These are phyloP conservation scores for Phaethornis superciliosus DNA, from an alignment of 2,113 vertebrate species.

Conservation along the genomic window DNA sequence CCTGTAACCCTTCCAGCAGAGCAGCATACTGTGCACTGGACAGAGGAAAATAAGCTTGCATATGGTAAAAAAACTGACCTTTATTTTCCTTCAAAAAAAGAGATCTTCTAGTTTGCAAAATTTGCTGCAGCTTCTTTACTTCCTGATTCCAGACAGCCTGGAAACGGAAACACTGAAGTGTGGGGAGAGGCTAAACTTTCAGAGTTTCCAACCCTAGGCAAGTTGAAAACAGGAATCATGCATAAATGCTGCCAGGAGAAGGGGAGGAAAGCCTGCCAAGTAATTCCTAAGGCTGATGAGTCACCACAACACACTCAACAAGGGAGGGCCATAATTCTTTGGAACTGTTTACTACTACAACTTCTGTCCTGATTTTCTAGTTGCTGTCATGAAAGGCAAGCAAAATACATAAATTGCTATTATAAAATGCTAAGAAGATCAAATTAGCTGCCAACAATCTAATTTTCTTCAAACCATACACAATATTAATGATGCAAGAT, in stretches of 20 bases:
- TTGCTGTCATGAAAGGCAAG: slow-evolving; percentile 27
- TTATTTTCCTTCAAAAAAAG: slow-evolving; percentile 1
- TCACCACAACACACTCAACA: not conserved
- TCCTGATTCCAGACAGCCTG: slow-evolving; percentile 69
- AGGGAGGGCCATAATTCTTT: slow-evolving; percentile 40
- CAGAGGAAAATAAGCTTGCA: slow-evolving; percentile 13
- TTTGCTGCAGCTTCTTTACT: slow-evolving; percentile 43
- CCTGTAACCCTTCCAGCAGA: not conserved
- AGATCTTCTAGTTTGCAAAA: slow-evolving; percentile 51
- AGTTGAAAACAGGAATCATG: slow-evolving; percentile 51
- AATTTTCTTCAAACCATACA: slow-evolving; percentile 19
- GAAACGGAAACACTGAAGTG: slow-evolving; percentile 62
- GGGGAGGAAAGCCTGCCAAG: slow-evolving; percentile 34
- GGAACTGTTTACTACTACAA: slow-evolving; percentile 26
- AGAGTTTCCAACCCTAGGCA: slow-evolving; percentile 46
- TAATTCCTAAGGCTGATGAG: slow-evolving; percentile 50
- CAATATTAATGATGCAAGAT: not conserved
- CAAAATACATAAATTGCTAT: not conserved
- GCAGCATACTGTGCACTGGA: not conserved
- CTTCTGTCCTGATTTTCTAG: slow-evolving; percentile 37
- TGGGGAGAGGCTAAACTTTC: slow-evolving; percentile 63
- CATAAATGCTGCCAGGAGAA: slow-evolving; percentile 1
- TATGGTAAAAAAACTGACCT: slow-evolving; percentile 42
- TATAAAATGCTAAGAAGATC: slow-evolving; percentile 24
- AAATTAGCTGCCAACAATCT: slow-evolving; percentile 39